Evolutionary conservation across 92 coral and sea anemone species (phyloP).

Genomic region (Parazoanthus darwini): DNA sequence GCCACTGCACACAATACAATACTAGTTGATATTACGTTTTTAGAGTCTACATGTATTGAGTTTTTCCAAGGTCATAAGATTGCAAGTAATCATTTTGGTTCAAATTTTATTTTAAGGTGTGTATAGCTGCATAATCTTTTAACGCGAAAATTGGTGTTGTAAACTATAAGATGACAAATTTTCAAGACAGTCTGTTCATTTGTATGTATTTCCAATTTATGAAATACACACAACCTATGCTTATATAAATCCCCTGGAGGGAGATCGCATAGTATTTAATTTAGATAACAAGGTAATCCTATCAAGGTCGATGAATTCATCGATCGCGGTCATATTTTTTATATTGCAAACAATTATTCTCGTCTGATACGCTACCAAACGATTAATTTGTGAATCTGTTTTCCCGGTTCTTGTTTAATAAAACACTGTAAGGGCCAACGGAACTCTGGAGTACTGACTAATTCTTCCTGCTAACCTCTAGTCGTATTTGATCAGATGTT

Average conservation of each 20-base stretch:
- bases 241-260: no score
- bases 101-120: background rate
- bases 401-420: background rate
- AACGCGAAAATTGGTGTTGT: background rate
- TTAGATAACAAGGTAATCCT: background rate
- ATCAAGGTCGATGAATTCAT: no score
- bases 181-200: background rate
- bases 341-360: background rate
- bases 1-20: no score
- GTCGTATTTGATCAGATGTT: no score
- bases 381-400: background rate
- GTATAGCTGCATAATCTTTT: background rate
- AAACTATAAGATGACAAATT: no score
- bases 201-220: no score
- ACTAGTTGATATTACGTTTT: no score
- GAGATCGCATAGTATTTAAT: no score
- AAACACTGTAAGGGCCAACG: background rate
- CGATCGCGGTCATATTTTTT: no score
- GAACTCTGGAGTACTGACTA: background rate
- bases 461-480: background rate
- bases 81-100: background rate
- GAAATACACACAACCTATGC: no score
- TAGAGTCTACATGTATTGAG: background rate
- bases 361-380: background rate
- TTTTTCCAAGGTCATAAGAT: background rate